These are phyloP conservation scores for Toxostoma redivivum DNA, from an alignment of 2,113 vertebrate genomes.

Conservation along the genomic window DNA sequence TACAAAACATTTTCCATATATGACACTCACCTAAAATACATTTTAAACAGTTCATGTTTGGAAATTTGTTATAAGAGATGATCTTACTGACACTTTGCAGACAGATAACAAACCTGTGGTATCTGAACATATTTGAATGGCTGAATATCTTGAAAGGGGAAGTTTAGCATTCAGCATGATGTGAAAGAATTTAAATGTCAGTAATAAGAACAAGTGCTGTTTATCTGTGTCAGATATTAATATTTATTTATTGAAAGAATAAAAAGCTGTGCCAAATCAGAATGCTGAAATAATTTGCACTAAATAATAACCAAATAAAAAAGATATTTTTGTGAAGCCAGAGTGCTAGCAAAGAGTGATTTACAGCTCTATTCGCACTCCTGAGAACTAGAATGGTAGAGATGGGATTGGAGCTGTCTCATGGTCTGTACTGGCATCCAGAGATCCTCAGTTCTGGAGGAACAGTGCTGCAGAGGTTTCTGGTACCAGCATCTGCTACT, in stretches of 20 bases:
- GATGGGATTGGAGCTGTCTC: background rate
- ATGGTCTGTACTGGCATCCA: background rate
- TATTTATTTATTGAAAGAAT: background rate
- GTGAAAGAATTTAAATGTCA: background rate
- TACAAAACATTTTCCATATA: constrained; percentile 17
- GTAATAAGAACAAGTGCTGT: background rate
- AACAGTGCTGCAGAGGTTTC: background rate
- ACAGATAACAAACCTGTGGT: background rate
- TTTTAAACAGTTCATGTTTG: background rate
- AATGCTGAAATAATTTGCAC: background rate
- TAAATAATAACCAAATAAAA: background rate
- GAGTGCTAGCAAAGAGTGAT: background rate
- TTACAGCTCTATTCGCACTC: background rate
- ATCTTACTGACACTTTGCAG: background rate
- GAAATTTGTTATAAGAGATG: background rate
- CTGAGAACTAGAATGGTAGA: background rate
- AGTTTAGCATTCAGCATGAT: background rate
- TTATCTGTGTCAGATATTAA: background rate
- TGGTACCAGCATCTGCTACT: background rate
- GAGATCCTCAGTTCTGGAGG: background rate
- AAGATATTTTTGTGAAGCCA: background rate
- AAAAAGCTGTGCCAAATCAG: background rate
- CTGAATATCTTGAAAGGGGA: background rate
- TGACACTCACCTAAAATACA: background rate
- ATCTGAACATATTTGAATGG: background rate